Base-by-base conservation (phyloP, 2,113 vertebrate species). In the Hippoglossus stenolepis region DNA sequence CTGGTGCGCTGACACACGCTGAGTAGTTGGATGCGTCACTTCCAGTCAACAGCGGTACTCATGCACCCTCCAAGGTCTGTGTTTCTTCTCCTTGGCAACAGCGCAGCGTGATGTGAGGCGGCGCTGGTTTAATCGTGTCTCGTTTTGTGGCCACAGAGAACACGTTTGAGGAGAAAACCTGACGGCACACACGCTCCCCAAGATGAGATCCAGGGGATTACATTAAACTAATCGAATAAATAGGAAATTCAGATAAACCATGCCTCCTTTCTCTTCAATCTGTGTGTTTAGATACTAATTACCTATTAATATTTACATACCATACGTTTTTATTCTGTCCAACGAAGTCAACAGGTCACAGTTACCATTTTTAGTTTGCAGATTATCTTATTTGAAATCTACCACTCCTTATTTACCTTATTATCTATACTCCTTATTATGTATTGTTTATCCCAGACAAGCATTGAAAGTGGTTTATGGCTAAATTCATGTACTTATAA, bases 21-120 rank as follows among this genome's bases (percentile, higher is more conserved):
- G 75, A 90, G 61, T 53, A 47, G 61, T 75, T 70, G 45, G 61
- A 77, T 87, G 87, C 59, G 65, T 90, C 90, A 92, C 76, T 90
- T 91, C 63, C 84, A 86, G 82, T 87, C 67, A 84, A 38, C 49
- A 49, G 71, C 66, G 54, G 54, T 60, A 47, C 72, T 83, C 78
- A 77, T 70, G 23, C 63, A 56, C 59, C 76, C 73, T 81, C 73
- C 85, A 83, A 85, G 75, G 80, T 77, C 85, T 83, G 73, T 0
- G 11, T 77, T 85, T 79, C 75, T 54, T 85, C 83, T 85, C 90
- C 89, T 26, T 85, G 73, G 89, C 83, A 93, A 93, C 87, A 73
- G 65, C 82, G 56, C 68, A 28, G n/a, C 38, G 21, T 85, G 83
- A 89, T 85, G 82, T 88, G 78, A 89, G 65, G 31, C 4, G 65